Evolutionary conservation across 2,888 invertebrate genomes (phyloP).

Genomic region (Hirtodrosophila alboralis): DNA sequence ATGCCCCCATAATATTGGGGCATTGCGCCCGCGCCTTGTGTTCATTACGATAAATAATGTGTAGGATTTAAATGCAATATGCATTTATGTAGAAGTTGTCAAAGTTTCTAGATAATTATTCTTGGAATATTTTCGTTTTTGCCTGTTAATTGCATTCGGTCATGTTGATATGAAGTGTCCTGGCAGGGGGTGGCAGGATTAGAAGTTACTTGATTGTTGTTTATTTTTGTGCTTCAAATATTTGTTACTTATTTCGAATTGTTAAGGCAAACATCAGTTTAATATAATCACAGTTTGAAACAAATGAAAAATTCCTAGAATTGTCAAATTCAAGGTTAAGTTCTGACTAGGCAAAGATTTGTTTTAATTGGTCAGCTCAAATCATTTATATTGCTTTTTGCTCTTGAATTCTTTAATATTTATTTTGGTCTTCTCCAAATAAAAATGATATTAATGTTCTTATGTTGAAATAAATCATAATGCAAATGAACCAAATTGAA

Average conservation of each 20-base stretch:
- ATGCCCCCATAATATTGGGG: conserved; percentile 28
- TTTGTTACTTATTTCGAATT: conserved; percentile 43
- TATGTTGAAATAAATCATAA: no score
- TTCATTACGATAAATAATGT: conserved; percentile 24
- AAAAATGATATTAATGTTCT: no score
- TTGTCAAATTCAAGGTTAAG: no score
- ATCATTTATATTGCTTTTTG: no score
- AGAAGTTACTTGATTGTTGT: not conserved
- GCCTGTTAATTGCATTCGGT: not conserved
- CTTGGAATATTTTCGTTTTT: not conserved
- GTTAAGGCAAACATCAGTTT: conserved; percentile 39
- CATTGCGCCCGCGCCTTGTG: conserved; percentile 33
- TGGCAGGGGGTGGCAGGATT: not conserved
- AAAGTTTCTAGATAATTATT: conserved; percentile 1
- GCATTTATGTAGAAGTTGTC: conserved; percentile 2
- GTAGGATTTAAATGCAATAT: not conserved
- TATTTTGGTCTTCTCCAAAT: no score
- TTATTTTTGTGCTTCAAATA: conserved; percentile 39
- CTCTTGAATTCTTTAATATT: no score
- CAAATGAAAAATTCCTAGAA: conserved; percentile 2
- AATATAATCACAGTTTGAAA: conserved; percentile 41
- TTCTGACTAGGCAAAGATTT: no score
- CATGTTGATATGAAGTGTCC: no score
- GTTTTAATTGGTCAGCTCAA: no score
- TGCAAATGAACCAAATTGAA: no score